These are phyloP conservation scores for Drosophila ironensis DNA, from an alignment of 1,140 invertebrate genomes.

Conservation along the genomic window DNA sequence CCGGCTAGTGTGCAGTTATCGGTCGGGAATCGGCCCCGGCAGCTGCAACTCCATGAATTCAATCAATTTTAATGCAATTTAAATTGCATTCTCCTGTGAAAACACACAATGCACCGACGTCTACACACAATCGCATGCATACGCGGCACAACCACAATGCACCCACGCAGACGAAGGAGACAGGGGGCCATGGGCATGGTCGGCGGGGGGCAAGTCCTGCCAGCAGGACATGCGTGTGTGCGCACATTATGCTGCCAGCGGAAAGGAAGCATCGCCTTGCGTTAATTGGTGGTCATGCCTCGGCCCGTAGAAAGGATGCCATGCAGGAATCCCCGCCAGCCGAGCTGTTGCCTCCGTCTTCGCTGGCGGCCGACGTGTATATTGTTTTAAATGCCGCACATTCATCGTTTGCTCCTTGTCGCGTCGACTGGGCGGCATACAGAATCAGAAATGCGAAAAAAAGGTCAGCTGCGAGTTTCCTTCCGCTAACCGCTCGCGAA, in stretches of 20 bases:
- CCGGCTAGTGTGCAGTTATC: constrained; percentile 33
- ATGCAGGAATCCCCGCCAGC: constrained; percentile 4
- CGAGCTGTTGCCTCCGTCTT: constrained; percentile 8
- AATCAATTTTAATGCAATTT: constrained; percentile 81
- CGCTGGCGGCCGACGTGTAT: constrained; percentile 43
- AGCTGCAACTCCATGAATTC: constrained; percentile 67
- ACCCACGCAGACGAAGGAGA: constrained; percentile 23
- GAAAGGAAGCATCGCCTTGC: constrained; percentile 58
- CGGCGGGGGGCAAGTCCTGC: neutral
- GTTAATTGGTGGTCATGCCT: constrained; percentile 69
- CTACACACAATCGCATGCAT: constrained; percentile 39
- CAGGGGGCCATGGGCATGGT: neutral
- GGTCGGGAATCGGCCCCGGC: constrained; percentile 26
- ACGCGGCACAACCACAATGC: constrained; percentile 21
- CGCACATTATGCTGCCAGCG: constrained; percentile 54
- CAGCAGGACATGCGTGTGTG: constrained; percentile 20
- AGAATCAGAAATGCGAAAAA: neutral
- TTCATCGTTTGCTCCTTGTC: constrained; percentile 43
- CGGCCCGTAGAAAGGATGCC: constrained; percentile 13
- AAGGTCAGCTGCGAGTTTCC: neutral
- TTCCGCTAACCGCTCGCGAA: too few species aligned
- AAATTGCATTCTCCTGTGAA: constrained; percentile 79
- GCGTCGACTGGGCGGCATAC: constrained; percentile 7
- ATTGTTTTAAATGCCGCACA: constrained; percentile 59
- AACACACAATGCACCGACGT: constrained; percentile 64